These are phyloP conservation scores for Diacarnus erythraeanus DNA, from an alignment of 37 sponge, comb jelly and placozoan genomes.

Conservation along the genomic window DNA sequence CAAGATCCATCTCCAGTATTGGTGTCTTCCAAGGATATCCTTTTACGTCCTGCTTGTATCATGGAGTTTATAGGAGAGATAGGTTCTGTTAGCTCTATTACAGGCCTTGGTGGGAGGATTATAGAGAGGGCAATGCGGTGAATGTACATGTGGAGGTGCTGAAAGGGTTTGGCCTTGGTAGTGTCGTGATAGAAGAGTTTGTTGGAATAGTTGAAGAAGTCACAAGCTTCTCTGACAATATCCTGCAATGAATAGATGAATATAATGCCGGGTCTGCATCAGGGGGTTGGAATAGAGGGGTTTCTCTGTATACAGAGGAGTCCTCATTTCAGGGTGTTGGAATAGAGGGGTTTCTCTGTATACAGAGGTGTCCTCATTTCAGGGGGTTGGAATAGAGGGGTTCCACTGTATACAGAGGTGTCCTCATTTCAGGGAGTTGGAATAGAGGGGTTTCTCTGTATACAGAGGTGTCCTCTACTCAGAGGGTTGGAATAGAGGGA, in stretches of 20 bases:
- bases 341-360: too few species aligned
- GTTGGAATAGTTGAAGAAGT: conserved; percentile 52
- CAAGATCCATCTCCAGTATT: neutral
- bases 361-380: too few species aligned
- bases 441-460: too few species aligned
- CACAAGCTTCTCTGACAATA: conserved; percentile 41
- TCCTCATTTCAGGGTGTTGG: too few species aligned
- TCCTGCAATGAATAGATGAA: conserved; percentile 23
- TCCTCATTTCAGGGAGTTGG: too few species aligned
- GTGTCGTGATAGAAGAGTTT: conserved; percentile 25
- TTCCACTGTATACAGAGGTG: too few species aligned
- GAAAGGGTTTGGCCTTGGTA: neutral
- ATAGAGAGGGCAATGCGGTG: conserved; percentile 73
- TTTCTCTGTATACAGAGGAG: too few species aligned
- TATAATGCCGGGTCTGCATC: too few species aligned
- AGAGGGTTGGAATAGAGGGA: too few species aligned
- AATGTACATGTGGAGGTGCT: conserved; percentile 64
- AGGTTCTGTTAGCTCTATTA: neutral
- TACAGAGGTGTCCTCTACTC: too few species aligned
- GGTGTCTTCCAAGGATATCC: neutral
- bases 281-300: too few species aligned
- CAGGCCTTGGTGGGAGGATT: conserved; percentile 27
- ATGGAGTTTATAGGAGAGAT: neutral
- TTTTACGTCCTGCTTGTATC: neutral
- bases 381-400: too few species aligned